phyloP scores from a whole-genome alignment of 2,888 invertebrate species.

The Muscina levida region DNA sequence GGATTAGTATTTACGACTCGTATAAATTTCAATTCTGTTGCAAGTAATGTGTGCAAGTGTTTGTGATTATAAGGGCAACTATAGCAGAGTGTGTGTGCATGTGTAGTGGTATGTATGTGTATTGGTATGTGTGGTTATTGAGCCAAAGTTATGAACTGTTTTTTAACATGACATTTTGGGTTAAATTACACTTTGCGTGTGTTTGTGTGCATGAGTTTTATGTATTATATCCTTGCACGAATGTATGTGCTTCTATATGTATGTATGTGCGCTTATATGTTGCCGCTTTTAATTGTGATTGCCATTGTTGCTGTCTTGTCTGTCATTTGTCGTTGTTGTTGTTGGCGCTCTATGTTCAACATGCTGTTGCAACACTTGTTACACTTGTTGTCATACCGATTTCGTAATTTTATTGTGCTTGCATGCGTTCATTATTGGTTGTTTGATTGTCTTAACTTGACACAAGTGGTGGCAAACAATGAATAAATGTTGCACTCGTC shows the following conservation, averaged over 20 bases:
- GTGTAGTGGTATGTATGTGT: not conserved
- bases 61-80: too few relatives aligned
- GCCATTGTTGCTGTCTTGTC: too few relatives aligned
- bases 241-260: not conserved
- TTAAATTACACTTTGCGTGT: conserved; percentile 40
- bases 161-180: conserved; percentile 59
- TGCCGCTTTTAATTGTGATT: conserved; percentile 35
- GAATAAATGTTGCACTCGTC: conserved; percentile 41
- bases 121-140: conserved; percentile 10
- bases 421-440: not conserved
- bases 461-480: conserved; percentile 48
- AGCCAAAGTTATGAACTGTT: conserved; percentile 61
- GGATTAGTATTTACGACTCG: conserved; percentile 22
- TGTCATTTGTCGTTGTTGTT: too few relatives aligned
- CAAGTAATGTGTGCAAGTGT: not conserved
- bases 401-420: too few relatives aligned
- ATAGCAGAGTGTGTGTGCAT: not conserved
- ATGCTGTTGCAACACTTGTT: conserved; percentile 36
- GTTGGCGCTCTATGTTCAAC: conserved; percentile 9
- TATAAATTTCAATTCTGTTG: conserved; percentile 45
- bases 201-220: conserved; percentile 11
- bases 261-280: not conserved
- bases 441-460: conserved; percentile 39
- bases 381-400: not conserved
- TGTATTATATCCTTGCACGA: too few relatives aligned